Evolutionary conservation across 2,797 vertebrate species (phyloP).

Genomic region (Sebastes hopkinsi): DNA sequence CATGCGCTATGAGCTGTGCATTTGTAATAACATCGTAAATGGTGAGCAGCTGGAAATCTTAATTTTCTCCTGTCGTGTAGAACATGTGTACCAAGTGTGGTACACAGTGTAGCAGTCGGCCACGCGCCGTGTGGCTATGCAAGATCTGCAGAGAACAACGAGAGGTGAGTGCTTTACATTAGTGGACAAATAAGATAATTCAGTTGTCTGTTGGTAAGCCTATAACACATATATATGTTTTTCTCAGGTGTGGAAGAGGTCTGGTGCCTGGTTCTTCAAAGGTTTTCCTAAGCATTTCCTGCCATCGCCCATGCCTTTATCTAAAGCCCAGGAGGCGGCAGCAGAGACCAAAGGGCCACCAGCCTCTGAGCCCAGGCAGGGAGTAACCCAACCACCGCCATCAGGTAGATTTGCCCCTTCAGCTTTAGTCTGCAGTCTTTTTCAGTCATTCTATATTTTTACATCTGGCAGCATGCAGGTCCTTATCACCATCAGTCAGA

Average conservation of each 20-base stretch:
- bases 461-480: neutral
- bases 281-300: constrained; percentile 95
- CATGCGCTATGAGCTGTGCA: neutral
- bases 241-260: constrained; percentile 96
- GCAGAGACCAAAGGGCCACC: constrained; percentile 48
- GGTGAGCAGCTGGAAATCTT: constrained; percentile 4
- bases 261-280: constrained; percentile 99
- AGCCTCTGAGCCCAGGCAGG: constrained; percentile 58
- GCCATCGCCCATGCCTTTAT: constrained; percentile 91
- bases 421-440: neutral
- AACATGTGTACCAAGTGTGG: constrained; percentile 96
- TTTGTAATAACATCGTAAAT: constrained; percentile 11
- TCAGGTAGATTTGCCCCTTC: constrained; percentile 36
- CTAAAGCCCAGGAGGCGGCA: constrained; percentile 73
- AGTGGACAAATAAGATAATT: neutral
- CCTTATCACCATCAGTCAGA: neutral
- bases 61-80: constrained; percentile 73
- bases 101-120: constrained; percentile 88
- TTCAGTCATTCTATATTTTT: neutral
- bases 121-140: constrained; percentile 93
- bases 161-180: constrained; percentile 85
- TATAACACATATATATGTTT: neutral
- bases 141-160: constrained; percentile 98
- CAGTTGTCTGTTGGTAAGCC: neutral
- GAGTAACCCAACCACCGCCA: constrained; percentile 38